Base-by-base conservation (phyloP, 2,113 vertebrate species). In the Macquaria ambigua region DNA sequence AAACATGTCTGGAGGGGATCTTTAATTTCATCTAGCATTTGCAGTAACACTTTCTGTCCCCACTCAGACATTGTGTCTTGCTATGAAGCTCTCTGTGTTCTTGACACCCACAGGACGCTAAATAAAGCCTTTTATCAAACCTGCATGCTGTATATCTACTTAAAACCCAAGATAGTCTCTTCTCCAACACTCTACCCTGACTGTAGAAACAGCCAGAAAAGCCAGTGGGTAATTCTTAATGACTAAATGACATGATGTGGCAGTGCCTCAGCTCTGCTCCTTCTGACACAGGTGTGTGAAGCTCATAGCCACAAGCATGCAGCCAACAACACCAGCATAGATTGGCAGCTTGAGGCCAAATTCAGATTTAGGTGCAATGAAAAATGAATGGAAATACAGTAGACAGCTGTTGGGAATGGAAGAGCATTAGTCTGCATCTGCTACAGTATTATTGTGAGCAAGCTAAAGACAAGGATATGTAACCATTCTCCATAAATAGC, bases 261-360 rank as follows among this genome's bases (percentile, higher is more conserved):
- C 72, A 3, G 20, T 20, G 37, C 68, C n/a, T 37, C 43, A 28
- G 61, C 79, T 83, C 75, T 46, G 72, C 58, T 43, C 75, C 50
- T 21, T 69, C 31, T 83, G 68, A 85, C 78, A 84, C 88, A 87
- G 82, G 81, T 90, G 82, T 85, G 50, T 78, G 71, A 67, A 71
- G 77, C 61, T 64, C 43, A 53, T 75, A 50, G 76, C 56, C 50
- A 59, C 28, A 77, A 78, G 79, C 86, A 78, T 46, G 56, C 68
- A 74, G 86, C 80, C 86, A 92, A 62, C 16, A 89, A 78, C 81
- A 89, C 67, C 81, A 89, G 81, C 85, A 74, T 78, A 37, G 82
- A 71, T 84, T 75, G 41, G 58, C 16, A 83, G 84, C 80, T 86
- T 43, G 77, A 87, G 89, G 90, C 88, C 80, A 87, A 72, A 89